Conservation (phyloP, 2,888 invertebrate species). For the Caenorhabditis afra region DNA sequence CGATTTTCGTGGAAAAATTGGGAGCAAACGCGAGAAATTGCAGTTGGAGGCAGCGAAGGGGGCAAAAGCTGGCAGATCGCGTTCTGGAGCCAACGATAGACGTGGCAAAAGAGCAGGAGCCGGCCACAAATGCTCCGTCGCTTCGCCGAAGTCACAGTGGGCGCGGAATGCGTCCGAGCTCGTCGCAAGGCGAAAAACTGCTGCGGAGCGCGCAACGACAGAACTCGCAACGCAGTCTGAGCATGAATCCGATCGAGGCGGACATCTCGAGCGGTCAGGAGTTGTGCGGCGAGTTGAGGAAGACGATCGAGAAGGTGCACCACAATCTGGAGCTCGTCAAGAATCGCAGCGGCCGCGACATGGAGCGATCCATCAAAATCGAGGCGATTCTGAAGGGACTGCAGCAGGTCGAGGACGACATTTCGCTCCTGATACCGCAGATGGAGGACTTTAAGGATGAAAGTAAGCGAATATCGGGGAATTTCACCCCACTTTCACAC, state of each 20-base stretch:
- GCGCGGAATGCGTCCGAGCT: conserved; percentile 42
- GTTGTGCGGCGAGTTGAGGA: conserved; percentile 63
- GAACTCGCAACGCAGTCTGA: conserved; percentile 53
- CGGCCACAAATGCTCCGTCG: conserved; percentile 11
- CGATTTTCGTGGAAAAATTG: too few relatives aligned
- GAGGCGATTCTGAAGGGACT: conserved; percentile 54
- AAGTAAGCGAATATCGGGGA: too few relatives aligned
- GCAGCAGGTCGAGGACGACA: conserved; percentile 50
- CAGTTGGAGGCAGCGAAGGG: conserved; percentile 26
- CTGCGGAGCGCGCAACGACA: conserved; percentile 40
- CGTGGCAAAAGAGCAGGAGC: conserved; percentile 20
- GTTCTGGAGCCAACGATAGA: conserved; percentile 2
- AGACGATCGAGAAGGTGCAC: conserved; percentile 64
- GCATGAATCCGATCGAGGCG: conserved; percentile 54
- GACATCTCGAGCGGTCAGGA: conserved; percentile 60
- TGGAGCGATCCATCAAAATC: conserved; percentile 64
- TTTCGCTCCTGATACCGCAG: conserved; percentile 31
- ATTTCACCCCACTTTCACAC: too few relatives aligned
- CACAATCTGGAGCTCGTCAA: conserved; percentile 67
- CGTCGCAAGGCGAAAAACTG: conserved; percentile 47
- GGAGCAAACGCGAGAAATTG: not conserved
- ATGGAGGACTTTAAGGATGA: conserved; percentile 51
- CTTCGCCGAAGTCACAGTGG: conserved; percentile 44
- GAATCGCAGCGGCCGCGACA: conserved; percentile 70
- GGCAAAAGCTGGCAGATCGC: conserved; percentile 1